phyloP scores from a whole-genome alignment of 1,140 invertebrate species.

The Himalopsyche phryganea region DNA sequence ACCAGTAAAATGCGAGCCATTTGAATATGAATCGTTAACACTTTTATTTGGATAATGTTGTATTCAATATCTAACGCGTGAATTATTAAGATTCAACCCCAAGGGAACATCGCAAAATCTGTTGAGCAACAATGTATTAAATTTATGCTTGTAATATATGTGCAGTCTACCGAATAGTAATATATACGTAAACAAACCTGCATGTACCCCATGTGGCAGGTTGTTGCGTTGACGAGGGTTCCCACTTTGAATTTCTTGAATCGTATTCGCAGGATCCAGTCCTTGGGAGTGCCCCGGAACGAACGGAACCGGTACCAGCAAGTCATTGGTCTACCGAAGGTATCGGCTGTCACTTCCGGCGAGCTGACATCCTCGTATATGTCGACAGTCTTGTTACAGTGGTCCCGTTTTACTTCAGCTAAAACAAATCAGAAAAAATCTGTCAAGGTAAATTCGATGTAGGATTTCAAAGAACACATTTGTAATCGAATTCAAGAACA shows the following conservation, averaged over 20 bases:
- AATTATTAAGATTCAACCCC: too few species aligned
- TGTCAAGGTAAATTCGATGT: too few species aligned
- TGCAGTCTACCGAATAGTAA: too few species aligned
- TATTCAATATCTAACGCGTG: too few species aligned
- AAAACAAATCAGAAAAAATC: slow-evolving; percentile 28
- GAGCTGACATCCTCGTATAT: slow-evolving; percentile 87
- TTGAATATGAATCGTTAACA: too few species aligned
- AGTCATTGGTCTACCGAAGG: slow-evolving; percentile 76
- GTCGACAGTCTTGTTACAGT: slow-evolving; percentile 89
- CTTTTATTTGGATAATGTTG: too few species aligned
- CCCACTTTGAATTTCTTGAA: slow-evolving; percentile 93
- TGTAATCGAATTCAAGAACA: too few species aligned
- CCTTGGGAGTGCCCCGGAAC: slow-evolving; percentile 74
- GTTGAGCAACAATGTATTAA: too few species aligned
- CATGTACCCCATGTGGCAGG: slow-evolving; percentile 80
- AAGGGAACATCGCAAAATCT: too few species aligned
- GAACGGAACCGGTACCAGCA: slow-evolving; percentile 86
- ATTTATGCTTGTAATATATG: too few species aligned
- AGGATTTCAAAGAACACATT: too few species aligned
- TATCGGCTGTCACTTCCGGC: slow-evolving; percentile 77
- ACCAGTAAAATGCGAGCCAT: too few species aligned
- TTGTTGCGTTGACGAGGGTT: slow-evolving; percentile 76
- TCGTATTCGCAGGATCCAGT: slow-evolving; percentile 83
- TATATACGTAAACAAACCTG: slow-evolving; percentile 59
- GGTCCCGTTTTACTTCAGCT: slow-evolving; percentile 67